phyloP scores from a whole-genome alignment of 92 coral and sea anemone species.

The Palythoa caribaeorum region DNA sequence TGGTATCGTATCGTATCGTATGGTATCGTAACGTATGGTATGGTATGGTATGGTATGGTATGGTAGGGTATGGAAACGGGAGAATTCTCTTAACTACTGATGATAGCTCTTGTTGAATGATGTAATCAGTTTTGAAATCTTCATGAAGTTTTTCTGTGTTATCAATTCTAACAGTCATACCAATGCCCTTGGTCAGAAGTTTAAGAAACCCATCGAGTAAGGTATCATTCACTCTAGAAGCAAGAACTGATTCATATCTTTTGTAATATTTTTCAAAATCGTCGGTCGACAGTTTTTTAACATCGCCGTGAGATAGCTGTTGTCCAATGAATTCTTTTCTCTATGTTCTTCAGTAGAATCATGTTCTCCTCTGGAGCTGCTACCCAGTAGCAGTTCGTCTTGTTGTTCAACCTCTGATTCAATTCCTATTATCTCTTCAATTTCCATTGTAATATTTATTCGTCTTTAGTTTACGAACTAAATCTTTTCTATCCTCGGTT shows the following conservation, averaged over 20 bases:
- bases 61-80: too few relatives aligned
- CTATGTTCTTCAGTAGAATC: not conserved
- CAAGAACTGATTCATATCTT: not conserved
- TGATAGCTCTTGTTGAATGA: conserved; percentile 2
- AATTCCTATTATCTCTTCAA: not conserved
- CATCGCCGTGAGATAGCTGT: not conserved
- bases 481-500: too few relatives aligned
- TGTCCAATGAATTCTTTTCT: not conserved
- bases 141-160: conserved; percentile 1
- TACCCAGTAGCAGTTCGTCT: not conserved
- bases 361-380: not conserved
- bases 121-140: conserved; percentile 12
- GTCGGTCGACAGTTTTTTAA: not conserved
- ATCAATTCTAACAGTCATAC: not conserved
- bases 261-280: not conserved
- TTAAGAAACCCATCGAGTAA: not conserved
- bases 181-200: not conserved
- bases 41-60: too few relatives aligned
- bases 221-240: not conserved
- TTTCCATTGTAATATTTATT: not conserved
- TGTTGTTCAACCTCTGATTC: too few relatives aligned
- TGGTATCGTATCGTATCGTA: too few relatives aligned
- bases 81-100: too few relatives aligned
- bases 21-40: too few relatives aligned
- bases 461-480: too few relatives aligned